phyloP scores from a whole-genome alignment of 2,797 vertebrate species.

The Scolopax rusticola region DNA sequence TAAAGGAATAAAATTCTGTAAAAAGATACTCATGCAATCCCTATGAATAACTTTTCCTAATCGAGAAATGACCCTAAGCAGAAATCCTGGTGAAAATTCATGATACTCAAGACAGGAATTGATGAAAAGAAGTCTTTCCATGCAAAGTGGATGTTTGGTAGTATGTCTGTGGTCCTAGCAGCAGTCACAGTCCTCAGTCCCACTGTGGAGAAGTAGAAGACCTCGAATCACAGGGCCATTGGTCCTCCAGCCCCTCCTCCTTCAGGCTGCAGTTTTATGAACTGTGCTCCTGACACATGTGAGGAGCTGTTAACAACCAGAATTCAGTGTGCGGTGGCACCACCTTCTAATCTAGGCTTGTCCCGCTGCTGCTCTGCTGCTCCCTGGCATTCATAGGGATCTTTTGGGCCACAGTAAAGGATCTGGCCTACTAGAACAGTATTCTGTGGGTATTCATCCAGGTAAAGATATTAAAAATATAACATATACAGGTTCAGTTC shows the following conservation, averaged over 20 bases:
- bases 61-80: background rate
- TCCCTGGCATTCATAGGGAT: background rate
- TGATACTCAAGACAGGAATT: background rate
- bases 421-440: background rate
- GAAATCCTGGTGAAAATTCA: background rate
- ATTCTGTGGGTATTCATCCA: background rate
- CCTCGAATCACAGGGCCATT: background rate
- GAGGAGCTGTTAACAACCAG: background rate
- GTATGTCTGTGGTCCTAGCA: background rate
- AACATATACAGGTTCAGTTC: background rate
- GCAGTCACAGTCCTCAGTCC: too few species aligned
- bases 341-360: background rate
- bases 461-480: background rate
- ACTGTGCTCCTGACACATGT: background rate
- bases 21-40: background rate
- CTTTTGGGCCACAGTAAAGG: background rate
- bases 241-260: accelerated
- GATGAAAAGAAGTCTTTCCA: background rate
- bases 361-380: background rate
- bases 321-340: too few species aligned
- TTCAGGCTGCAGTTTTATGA: background rate
- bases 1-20: background rate
- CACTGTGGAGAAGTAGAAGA: background rate
- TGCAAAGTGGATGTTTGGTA: background rate
- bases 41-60: background rate